Conservation (phyloP, 2,797 vertebrate genomes). For the Alectoris magna region DNA sequence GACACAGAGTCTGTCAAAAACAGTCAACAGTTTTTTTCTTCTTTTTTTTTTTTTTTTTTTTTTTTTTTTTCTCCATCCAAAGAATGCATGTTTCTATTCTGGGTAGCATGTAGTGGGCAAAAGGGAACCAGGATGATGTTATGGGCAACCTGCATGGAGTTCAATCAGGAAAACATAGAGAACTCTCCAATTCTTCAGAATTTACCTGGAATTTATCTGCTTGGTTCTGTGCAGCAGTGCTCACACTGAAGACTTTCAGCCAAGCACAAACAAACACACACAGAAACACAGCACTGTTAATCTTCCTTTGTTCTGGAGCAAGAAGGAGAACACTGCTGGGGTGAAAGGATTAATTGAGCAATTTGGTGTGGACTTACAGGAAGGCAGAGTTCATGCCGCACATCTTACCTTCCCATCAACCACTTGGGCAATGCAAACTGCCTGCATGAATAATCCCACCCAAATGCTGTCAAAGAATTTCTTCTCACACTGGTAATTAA, state of each 20-base stretch:
- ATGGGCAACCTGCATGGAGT: background rate
- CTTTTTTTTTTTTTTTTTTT: too few species aligned
- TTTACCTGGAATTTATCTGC: background rate
- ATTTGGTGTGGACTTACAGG: background rate
- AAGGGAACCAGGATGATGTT: background rate
- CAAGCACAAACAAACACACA: background rate
- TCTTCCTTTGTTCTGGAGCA: background rate
- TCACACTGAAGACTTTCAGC: background rate
- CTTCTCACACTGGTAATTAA: background rate
- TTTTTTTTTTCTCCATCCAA: background rate
- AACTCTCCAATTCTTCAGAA: background rate
- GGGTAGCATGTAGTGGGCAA: background rate
- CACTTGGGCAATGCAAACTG: background rate
- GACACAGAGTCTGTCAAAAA: background rate
- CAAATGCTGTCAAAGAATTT: conserved; percentile 26
- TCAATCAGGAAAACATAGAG: background rate
- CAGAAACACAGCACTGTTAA: background rate
- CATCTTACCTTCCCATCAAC: background rate
- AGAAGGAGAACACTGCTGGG: background rate
- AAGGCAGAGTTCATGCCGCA: background rate
- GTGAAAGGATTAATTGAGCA: background rate
- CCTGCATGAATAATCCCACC: background rate
- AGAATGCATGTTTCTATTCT: background rate
- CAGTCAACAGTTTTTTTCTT: background rate
- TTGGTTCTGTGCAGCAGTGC: accelerated